Base-by-base conservation (phyloP, 2,888 invertebrate species). In the Brachyopa scutellaris region DNA sequence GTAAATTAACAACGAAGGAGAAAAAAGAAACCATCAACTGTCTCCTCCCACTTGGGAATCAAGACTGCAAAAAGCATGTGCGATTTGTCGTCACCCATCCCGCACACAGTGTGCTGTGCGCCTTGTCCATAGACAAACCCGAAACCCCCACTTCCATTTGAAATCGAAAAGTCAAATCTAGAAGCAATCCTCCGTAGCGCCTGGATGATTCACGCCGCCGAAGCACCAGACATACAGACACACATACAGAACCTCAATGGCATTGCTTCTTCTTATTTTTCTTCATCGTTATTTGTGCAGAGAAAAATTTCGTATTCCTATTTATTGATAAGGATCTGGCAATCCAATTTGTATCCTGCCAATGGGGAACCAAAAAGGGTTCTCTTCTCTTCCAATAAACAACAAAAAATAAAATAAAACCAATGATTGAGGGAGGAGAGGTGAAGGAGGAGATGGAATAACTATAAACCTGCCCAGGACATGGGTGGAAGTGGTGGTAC, bases 311-410 rank as follows among this genome's bases (percentile, higher is more conserved):
- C 31, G 77, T 82, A 82, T 82, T 82, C 82, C 70, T 82, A 82
- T 82, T 82, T 82, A 82, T 82, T 77, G 82, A 82, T 77, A 82
- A 82, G 82, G 82, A 82, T 82, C 82, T 82, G 72, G 82, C 82
- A 82, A 82, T 82, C 82, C 82, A 82, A 82, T 82, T 82, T 82
- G 82, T 82, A 82, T 82, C 82, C 82, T 82, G 82, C 82, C 82
- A 82, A 82, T 82, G 82, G 82, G 77, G 82, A 82, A 82, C 82
- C 61, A 77, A 82, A n/a, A 82, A 77, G 82, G 82, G 76, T 82
- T 77, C 77, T 77, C 77, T 53, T 51, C 69, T 45, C 77, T 82
- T 70, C 66, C 77, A 82, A 82, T 82, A 82, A 82, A 82, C 57
- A 70, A 51, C 36, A 64, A 69, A 73, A 79, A 70, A 51, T 36